Evolutionary conservation across 2,888 invertebrate species (phyloP).

Genomic region (Dicranocentrus wangi): DNA sequence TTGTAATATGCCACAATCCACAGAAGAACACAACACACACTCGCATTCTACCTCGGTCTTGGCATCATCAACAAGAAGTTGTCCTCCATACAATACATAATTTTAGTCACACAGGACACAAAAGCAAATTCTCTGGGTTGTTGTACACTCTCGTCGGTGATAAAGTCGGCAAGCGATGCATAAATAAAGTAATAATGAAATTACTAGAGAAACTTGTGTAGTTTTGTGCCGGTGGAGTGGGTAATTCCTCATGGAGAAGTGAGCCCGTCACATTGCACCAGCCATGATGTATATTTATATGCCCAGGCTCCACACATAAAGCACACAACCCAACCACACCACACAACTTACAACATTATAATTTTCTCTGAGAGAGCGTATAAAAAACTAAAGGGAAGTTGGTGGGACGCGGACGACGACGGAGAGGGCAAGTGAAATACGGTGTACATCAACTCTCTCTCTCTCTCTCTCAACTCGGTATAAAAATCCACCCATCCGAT

Average conservation of each 20-base stretch:
- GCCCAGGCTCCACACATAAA: background rate
- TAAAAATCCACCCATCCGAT: background rate
- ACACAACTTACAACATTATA: too few species aligned
- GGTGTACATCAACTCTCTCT: background rate
- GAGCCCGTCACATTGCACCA: background rate
- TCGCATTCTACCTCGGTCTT: too few species aligned
- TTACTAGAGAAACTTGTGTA: background rate
- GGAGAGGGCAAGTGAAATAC: background rate
- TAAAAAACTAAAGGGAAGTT: background rate
- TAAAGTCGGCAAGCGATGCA: slow-evolving; percentile 23
- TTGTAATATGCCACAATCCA: too few species aligned
- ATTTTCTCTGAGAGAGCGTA: background rate
- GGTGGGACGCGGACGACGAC: too few species aligned
- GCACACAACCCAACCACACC: background rate
- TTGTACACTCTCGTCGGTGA: background rate
- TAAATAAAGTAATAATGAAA: slow-evolving; percentile 38
- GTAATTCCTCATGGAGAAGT: slow-evolving; percentile 12
- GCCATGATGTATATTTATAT: slow-evolving; percentile 19
- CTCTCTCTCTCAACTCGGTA: background rate
- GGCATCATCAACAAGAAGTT: too few species aligned
- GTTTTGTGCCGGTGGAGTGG: background rate
- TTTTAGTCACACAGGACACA: too few species aligned
- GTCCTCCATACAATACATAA: too few species aligned
- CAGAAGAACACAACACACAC: too few species aligned
- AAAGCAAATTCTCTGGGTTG: too few species aligned